Conservation (phyloP, 2,888 invertebrate genomes). For the Lasiommata megera region DNA sequence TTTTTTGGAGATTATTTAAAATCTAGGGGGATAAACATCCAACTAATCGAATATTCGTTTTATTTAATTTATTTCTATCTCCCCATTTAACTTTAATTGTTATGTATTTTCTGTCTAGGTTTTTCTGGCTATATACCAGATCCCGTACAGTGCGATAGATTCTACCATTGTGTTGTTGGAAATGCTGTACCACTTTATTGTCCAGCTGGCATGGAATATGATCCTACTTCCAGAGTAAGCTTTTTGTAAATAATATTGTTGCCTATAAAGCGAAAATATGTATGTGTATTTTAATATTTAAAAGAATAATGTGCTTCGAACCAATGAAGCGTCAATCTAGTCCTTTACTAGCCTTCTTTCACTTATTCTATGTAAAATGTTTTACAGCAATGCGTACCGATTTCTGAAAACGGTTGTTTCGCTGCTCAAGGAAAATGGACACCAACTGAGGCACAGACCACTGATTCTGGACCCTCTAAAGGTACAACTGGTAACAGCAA, state of each 20-base stretch:
- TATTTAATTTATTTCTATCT: too few relatives aligned
- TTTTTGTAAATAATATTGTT: too few relatives aligned
- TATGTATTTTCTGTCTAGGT: neutral
- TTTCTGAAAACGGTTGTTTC: constrained; percentile 32
- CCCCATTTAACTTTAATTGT: too few relatives aligned
- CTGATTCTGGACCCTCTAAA: neutral
- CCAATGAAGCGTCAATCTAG: too few relatives aligned
- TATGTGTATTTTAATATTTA: too few relatives aligned
- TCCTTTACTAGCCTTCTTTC: too few relatives aligned
- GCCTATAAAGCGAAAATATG: too few relatives aligned
- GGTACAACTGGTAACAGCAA: constrained; percentile 11
- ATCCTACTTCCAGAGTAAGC: constrained; percentile 29
- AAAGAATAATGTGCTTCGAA: too few relatives aligned
- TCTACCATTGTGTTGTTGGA: constrained; percentile 34
- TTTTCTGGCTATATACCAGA: constrained; percentile 33
- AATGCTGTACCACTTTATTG: constrained; percentile 30
- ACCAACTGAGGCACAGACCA: constrained; percentile 10
- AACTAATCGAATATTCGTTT: too few relatives aligned
- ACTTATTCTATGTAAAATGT: too few relatives aligned
- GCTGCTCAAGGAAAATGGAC: constrained; percentile 21
- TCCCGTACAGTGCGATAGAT: constrained; percentile 33
- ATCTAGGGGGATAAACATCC: too few relatives aligned
- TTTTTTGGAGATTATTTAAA: too few relatives aligned
- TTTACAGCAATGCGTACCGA: constrained; percentile 28
- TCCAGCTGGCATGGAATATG: constrained; percentile 34